Evolutionary conservation across 2,888 invertebrate genomes (phyloP).

Genomic region (Euzophera pinguis): DNA sequence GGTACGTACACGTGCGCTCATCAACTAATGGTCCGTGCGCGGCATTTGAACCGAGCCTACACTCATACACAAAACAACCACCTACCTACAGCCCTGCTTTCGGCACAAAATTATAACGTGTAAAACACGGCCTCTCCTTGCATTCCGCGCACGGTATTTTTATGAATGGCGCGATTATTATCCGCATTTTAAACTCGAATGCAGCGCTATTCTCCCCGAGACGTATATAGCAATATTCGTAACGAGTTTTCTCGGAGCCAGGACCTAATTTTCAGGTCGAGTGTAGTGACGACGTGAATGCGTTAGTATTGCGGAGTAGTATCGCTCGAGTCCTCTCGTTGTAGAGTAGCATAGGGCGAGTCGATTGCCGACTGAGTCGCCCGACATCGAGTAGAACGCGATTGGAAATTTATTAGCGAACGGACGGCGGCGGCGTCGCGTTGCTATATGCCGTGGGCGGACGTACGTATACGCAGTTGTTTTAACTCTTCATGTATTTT

Average conservation of each 20-base stretch:
- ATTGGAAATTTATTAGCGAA: conserved; percentile 77
- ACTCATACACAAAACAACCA: conserved; percentile 68
- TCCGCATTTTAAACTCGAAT: conserved; percentile 79
- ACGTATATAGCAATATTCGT: conserved; percentile 76
- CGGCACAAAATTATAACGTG: conserved; percentile 78
- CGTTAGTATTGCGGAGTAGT: conserved; percentile 26
- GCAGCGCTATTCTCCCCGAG: conserved; percentile 72
- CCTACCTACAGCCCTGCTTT: conserved; percentile 67
- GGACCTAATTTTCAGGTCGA: conserved; percentile 73
- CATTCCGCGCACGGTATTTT: conserved; percentile 76
- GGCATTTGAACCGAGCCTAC: conserved; percentile 79
- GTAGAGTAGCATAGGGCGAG: conserved; percentile 38
- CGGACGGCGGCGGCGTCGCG: conserved; percentile 40
- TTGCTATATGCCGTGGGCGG: conserved; percentile 27
- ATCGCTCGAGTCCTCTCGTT: conserved; percentile 46
- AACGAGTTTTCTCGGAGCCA: conserved; percentile 75
- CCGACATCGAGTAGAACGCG: conserved; percentile 60
- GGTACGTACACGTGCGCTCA: conserved; percentile 70
- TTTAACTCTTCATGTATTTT: conserved; percentile 76
- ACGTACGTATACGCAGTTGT: conserved; percentile 66
- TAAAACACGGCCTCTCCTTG: conserved; percentile 76
- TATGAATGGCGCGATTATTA: conserved; percentile 77
- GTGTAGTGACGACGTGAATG: conserved; percentile 42
- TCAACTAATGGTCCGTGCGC: conserved; percentile 81
- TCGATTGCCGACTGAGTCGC: conserved; percentile 50